Evolutionary conservation across 2,113 vertebrate species (phyloP).

Genomic region (Ailurus styani): DNA sequence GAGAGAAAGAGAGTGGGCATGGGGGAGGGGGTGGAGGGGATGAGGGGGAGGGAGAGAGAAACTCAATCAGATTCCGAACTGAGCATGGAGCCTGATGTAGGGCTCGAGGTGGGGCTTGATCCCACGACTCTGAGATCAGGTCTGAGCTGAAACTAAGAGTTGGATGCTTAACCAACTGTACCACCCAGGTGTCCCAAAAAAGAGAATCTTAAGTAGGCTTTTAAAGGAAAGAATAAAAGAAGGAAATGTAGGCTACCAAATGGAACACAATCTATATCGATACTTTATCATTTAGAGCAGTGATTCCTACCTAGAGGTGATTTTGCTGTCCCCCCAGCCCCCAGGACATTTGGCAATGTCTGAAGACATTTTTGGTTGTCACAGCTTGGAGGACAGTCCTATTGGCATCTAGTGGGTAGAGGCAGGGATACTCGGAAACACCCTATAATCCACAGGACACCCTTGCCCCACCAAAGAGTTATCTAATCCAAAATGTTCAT

Average conservation of each 20-base stretch:
- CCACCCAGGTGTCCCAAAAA: not conserved
- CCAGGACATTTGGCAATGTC: not conserved
- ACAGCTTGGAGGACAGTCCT: not conserved
- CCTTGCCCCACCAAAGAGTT: not conserved
- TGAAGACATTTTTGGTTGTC: not conserved
- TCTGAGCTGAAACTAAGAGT: not conserved
- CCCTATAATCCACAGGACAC: not conserved
- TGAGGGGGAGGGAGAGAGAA: not conserved
- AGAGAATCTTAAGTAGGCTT: not conserved
- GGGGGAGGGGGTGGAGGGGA: too few relatives aligned
- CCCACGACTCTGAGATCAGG: not conserved
- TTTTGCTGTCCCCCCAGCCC: not conserved
- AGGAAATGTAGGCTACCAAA: not conserved
- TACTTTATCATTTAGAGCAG: not conserved
- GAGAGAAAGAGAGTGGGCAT: not conserved
- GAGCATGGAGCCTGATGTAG: not conserved
- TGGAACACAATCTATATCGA: not conserved
- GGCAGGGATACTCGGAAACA: not conserved
- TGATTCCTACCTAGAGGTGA: not conserved
- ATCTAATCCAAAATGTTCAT: not conserved
- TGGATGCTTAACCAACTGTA: not conserved
- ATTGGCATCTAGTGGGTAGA: not conserved
- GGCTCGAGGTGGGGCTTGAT: not conserved
- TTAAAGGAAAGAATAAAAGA: not conserved
- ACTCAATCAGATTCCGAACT: not conserved